Evolutionary conservation across 1,140 invertebrate species (phyloP), one percentile per base, ranked within the genome.

Genomic region (Hyposmocoma kahamanoa): DNA sequence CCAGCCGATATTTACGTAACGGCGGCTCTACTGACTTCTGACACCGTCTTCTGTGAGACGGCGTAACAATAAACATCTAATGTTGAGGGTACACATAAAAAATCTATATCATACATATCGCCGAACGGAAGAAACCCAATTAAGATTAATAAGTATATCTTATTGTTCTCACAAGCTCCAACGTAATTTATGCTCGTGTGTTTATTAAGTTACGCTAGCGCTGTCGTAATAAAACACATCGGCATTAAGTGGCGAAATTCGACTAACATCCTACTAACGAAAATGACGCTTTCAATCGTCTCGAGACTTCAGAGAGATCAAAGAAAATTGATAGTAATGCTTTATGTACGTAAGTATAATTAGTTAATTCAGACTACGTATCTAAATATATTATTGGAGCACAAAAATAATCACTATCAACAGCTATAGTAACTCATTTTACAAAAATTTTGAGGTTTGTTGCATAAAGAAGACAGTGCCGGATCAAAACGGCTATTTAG

Each of bases 1-100:
- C 78, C 68, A 70, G 65, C 66, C 73, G 70, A 75, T 82, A 80
- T 84, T 82, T 82, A 81, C 75, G 76, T 81, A 81, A 80, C 74
- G 68, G 69, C 78, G 74, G 62, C 72, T 72, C 62, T 65, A 62
- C 71, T 75, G 70, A 73, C 72, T 79, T 62, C 70, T 79, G 72
- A 70, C 73, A 71, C 61, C 62, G 62, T 68, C 58, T 67, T 60
- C 63, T 20, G 38, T 58, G 24, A 5, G 24, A 36, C 32, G 32
- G 32, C 50, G 54, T 62, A 65, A 62, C 61, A 55, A 57, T 36
- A 62, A 59, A 53, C 50, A 56, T 56, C 47, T 60, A 56, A 61
- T 62, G 56, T 57, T 50, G 47, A 53, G 28, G 54, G 62, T 52
- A 46, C 56, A 57, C 53, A 59, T 48, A 61, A 59, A 50, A 64